Conservation (phyloP, 1,140 invertebrate genomes). For the Drosophila azteca region DNA sequence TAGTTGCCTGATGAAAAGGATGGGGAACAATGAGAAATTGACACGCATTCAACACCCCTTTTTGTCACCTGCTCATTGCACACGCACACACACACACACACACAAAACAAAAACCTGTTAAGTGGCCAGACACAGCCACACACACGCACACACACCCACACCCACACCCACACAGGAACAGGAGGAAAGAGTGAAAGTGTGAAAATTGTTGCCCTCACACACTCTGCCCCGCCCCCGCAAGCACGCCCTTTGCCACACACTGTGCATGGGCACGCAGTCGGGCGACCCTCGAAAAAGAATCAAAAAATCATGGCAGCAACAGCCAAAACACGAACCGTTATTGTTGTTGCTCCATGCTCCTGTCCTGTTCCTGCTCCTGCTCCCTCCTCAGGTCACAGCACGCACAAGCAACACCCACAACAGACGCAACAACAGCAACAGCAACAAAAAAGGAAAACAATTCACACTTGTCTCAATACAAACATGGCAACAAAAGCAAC, state of each 20-base stretch:
- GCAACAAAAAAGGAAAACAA: conserved; percentile 72
- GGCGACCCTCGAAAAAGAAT: conserved; percentile 58
- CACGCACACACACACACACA: not conserved
- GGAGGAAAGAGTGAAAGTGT: conserved; percentile 73
- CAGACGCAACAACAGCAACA: conserved; percentile 40
- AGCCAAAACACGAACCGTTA: conserved; percentile 49
- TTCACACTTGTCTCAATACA: conserved; percentile 82
- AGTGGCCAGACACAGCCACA: conserved; percentile 40
- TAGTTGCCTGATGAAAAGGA: conserved; percentile 27
- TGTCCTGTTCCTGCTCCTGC: too few species aligned
- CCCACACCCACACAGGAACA: conserved; percentile 19
- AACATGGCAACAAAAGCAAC: conserved; percentile 73
- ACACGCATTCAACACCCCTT: conserved; percentile 24
- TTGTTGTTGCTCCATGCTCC: conserved; percentile 30
- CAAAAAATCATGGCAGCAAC: conserved; percentile 77
- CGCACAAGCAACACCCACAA: conserved; percentile 63
- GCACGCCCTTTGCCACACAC: conserved; percentile 7
- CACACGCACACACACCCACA: not conserved
- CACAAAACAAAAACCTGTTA: conserved; percentile 69
- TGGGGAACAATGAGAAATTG: not conserved
- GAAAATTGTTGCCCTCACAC: conserved; percentile 55
- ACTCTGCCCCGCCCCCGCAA: conserved; percentile 1
- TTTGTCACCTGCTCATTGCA: conserved; percentile 9
- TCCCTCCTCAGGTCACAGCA: conserved; percentile 15
- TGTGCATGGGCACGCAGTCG: conserved; percentile 34